Conservation (phyloP, 2,797 vertebrate species). For the Peromyscus attwateri region DNA sequence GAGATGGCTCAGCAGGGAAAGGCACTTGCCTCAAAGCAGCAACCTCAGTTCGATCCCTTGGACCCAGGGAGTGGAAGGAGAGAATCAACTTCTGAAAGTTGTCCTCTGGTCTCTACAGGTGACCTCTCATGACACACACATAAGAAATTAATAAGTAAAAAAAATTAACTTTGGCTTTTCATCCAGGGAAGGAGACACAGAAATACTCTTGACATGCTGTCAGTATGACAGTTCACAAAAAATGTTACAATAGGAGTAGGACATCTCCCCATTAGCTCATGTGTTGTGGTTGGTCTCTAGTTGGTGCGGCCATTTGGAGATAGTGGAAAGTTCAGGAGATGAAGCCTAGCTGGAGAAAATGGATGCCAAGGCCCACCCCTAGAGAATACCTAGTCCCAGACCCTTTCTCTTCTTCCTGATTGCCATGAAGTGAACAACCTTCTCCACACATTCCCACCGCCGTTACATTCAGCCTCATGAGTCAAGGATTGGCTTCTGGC, state of each 20-base stretch:
- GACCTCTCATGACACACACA: not conserved
- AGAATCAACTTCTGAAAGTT: not conserved
- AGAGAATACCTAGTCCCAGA: not conserved
- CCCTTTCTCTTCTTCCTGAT: not conserved
- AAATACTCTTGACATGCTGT: not conserved
- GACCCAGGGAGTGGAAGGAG: not conserved
- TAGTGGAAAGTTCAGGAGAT: not conserved
- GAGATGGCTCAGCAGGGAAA: not conserved
- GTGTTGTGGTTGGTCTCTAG: not conserved
- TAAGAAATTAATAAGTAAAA: not conserved
- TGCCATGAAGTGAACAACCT: not conserved
- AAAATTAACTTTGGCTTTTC: not conserved
- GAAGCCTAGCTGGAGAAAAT: not conserved
- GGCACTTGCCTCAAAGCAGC: not conserved
- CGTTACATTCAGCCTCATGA: not conserved
- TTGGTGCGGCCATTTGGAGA: not conserved
- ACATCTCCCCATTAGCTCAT: not conserved
- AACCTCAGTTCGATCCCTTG: not conserved
- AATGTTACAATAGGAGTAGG: not conserved
- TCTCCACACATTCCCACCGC: not conserved
- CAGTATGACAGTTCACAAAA: not conserved
- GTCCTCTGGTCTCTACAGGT: not conserved
- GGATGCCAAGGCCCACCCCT: not conserved
- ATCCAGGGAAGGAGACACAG: not conserved
- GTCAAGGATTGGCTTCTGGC: not conserved